Evolutionary conservation across 2,113 vertebrate genomes (phyloP).

Genomic region (Okapia johnstoni): DNA sequence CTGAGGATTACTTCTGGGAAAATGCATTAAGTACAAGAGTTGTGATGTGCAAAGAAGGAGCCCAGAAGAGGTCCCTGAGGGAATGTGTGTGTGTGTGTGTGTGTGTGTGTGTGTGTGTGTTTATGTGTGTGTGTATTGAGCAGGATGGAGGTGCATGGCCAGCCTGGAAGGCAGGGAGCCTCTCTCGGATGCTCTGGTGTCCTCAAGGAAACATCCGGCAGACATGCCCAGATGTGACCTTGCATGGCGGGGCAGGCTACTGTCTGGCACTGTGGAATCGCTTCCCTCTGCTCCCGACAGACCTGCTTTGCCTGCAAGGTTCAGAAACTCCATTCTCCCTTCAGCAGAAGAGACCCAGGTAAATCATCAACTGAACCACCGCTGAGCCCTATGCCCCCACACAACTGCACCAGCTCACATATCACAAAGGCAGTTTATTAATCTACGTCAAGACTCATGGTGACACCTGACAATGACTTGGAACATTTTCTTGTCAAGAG

Average conservation of each 20-base stretch:
- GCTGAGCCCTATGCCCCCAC: fast-evolving
- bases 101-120: no score
- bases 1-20: not conserved
- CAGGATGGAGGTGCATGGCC: not conserved
- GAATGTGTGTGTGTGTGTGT: not conserved
- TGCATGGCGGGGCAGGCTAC: not conserved
- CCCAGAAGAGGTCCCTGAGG: not conserved
- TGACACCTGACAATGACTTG: not conserved
- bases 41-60: not conserved
- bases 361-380: not conserved
- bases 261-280: no score
- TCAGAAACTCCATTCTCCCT: not conserved
- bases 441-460: not conserved
- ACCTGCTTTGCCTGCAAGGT: not conserved
- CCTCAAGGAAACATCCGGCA: not conserved
- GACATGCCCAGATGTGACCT: not conserved
- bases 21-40: not conserved
- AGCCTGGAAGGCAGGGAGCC: not conserved
- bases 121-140: no score
- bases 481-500: not conserved
- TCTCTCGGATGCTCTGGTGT: not conserved
- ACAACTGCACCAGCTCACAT: not conserved
- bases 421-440: not conserved
- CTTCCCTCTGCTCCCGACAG: not conserved
- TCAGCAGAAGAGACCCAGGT: not conserved